These are phyloP conservation scores for Apogon hyalosoma DNA, from an alignment of 2,797 vertebrate species.

Conservation along the genomic window DNA sequence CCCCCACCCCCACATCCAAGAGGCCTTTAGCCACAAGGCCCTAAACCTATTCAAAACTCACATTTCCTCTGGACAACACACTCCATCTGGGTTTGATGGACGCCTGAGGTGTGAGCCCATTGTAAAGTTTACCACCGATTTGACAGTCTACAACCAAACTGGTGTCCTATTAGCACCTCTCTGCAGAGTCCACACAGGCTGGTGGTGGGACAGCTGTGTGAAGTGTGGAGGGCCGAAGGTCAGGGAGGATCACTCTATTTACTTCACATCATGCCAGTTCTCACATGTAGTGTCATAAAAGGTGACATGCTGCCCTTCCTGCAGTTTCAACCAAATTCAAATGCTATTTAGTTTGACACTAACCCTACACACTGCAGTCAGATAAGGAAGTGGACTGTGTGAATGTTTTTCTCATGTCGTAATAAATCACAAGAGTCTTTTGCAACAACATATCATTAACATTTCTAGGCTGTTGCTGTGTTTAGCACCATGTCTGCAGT, in stretches of 20 bases:
- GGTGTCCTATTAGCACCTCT: constrained; percentile 60
- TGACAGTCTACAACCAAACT: constrained; percentile 63
- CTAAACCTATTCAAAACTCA: constrained; percentile 63
- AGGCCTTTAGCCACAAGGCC: constrained; percentile 40
- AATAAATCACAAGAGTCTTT: constrained; percentile 22
- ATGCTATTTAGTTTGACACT: constrained; percentile 9
- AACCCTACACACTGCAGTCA: constrained; percentile 3
- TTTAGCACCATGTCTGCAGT: constrained; percentile 3
- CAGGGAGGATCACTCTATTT: constrained; percentile 29
- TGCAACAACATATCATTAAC: constrained; percentile 24
- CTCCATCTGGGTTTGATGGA: constrained; percentile 67
- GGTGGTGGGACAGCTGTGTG: constrained; percentile 44
- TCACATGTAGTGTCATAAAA: constrained; percentile 32
- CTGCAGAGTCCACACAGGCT: constrained; percentile 53
- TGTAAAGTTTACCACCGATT: constrained; percentile 77
- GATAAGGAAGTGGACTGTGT: constrained; percentile 10
- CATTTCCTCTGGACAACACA: constrained; percentile 69
- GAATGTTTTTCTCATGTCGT: neutral
- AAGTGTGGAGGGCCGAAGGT: constrained; percentile 40
- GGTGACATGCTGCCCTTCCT: constrained; percentile 24
- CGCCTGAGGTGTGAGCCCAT: constrained; percentile 66
- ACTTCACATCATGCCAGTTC: constrained; percentile 39
- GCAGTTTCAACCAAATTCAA: constrained; percentile 5
- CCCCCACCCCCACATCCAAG: constrained; percentile 19
- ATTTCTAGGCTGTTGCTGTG: neutral